A percentile compares a stretch with the other conserved stretches of the same genome.
These are phyloP conservation scores for Spinibarbus caldwelli DNA, from an alignment of 2,797 vertebrate genomes.

Conservation along the genomic window DNA sequence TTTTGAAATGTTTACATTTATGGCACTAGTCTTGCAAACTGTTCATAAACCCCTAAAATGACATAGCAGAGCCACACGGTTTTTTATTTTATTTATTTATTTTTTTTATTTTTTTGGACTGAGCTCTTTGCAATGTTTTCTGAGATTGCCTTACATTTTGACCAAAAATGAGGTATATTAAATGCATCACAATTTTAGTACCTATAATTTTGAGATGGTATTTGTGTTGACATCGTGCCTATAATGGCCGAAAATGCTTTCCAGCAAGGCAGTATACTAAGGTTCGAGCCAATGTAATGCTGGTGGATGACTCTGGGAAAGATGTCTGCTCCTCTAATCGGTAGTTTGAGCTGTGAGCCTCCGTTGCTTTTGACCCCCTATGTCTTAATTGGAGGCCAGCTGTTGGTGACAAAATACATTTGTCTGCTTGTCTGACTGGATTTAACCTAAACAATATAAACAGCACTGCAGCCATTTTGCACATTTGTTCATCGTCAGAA, in stretches of 20 bases:
- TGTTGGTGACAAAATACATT: conserved; percentile 79
- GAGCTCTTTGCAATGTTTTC: background rate
- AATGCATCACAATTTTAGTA: background rate
- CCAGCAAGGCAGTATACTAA: background rate
- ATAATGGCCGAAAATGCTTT: background rate
- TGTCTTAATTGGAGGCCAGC: conserved; percentile 75
- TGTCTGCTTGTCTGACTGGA: conserved; percentile 78
- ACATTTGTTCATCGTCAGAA: conserved; percentile 76
- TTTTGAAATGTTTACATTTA: background rate
- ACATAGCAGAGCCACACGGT: background rate
- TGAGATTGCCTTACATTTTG: background rate
- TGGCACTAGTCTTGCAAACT: background rate
- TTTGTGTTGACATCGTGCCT: background rate
- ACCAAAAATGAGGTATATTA: background rate
- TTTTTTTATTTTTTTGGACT: background rate
- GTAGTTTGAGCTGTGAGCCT: conserved; percentile 66
- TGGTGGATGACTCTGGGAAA: conserved; percentile 54
- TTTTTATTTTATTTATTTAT: background rate
- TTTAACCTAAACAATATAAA: conserved; percentile 71
- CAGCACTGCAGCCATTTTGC: conserved; percentile 65
- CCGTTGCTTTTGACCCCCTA: conserved; percentile 56
- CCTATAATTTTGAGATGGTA: background rate
- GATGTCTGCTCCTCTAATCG: conserved; percentile 65
- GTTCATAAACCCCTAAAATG: background rate
- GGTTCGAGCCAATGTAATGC: conserved; percentile 57